Evolutionary conservation across 2,888 invertebrate genomes (phyloP).

Genomic region (Agapostemon virescens): DNA sequence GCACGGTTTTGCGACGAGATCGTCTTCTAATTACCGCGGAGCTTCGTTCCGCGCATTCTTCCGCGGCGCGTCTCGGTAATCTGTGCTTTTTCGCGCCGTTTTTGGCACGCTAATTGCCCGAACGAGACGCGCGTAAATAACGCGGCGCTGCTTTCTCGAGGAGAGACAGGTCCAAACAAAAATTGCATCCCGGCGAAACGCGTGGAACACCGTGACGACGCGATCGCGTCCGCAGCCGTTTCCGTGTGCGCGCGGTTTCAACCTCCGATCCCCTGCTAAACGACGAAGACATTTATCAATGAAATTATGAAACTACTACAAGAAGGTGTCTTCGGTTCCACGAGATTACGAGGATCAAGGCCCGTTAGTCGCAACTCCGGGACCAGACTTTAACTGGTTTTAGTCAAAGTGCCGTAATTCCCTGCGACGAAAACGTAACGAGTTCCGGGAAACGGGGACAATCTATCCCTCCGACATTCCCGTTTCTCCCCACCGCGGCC

Average conservation of each 20-base stretch:
- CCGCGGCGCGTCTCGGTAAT: background rate
- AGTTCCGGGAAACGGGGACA: constrained; percentile 57
- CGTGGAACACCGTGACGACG: background rate
- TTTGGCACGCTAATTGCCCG: background rate
- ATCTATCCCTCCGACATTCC: constrained; percentile 14
- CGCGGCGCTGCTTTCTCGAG: background rate
- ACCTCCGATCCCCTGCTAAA: constrained; percentile 29
- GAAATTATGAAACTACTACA: constrained; percentile 64
- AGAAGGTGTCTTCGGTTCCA: constrained; percentile 57
- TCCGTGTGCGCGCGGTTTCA: constrained; percentile 12
- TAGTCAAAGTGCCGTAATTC: constrained; percentile 67
- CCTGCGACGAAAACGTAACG: constrained; percentile 67
- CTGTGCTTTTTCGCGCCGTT: background rate
- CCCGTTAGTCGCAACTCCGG: constrained; percentile 65
- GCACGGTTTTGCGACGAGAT: background rate
- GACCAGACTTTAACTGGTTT: constrained; percentile 69
- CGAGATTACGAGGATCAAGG: constrained; percentile 66
- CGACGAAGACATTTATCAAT: constrained; percentile 62
- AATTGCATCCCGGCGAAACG: background rate
- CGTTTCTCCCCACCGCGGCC: background rate
- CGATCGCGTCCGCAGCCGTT: background rate
- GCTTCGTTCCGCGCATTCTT: background rate
- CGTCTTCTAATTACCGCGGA: background rate
- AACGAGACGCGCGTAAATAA: constrained; percentile 3
- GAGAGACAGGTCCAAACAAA: background rate